These are phyloP conservation scores for Jordanella pulchra DNA, from an alignment of 2,797 vertebrate genomes.

Conservation along the genomic window DNA sequence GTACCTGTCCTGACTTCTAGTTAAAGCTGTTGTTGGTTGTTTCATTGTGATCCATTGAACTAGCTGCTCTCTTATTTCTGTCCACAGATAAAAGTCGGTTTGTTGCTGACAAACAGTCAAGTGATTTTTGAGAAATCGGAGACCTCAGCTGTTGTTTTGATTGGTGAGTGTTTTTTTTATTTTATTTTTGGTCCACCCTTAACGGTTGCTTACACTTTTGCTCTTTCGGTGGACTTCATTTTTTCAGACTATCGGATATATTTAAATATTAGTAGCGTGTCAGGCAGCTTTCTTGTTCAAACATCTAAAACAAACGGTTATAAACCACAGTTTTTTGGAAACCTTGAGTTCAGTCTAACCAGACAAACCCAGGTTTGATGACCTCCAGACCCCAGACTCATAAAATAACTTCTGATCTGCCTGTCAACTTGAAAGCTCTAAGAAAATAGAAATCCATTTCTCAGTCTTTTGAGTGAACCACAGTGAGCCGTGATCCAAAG, in stretches of 20 bases:
- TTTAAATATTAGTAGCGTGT: background rate
- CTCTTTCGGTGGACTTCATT: background rate
- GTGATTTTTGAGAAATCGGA: conserved; percentile 97
- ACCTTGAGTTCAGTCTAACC: background rate
- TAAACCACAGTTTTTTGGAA: background rate
- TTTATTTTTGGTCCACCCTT: background rate
- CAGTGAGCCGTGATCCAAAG: too few relatives aligned
- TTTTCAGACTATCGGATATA: background rate
- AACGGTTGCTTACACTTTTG: background rate
- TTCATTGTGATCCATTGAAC: background rate
- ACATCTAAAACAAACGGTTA: background rate
- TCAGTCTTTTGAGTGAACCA: background rate
- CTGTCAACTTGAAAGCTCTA: background rate
- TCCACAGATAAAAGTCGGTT: conserved; percentile 85
- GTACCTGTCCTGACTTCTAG: background rate
- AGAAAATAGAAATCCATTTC: background rate
- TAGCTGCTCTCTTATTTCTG: background rate
- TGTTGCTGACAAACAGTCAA: conserved; percentile 92
- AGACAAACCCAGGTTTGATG: background rate
- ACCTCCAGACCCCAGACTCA: background rate
- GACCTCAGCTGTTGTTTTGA: conserved; percentile 88
- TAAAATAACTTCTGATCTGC: background rate
- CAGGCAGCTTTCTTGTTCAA: background rate
- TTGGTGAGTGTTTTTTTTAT: conserved; percentile 81
- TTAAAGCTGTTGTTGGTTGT: background rate